phyloP scores from a whole-genome alignment of 1,140 invertebrate genomes.

The Zelostemma sp. region DNA sequence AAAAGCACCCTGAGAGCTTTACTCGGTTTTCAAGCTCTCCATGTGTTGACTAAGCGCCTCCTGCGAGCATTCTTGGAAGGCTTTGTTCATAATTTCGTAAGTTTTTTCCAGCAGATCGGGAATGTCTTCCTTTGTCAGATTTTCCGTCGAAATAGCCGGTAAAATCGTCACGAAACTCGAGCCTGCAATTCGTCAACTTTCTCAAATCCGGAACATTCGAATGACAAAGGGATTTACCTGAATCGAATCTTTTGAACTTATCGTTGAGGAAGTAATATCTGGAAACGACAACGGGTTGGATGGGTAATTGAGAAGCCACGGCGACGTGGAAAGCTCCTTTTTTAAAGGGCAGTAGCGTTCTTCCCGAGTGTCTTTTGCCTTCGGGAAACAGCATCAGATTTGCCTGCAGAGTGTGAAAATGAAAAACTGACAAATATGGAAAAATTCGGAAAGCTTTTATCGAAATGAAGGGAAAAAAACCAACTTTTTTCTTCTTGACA shows the following conservation, averaged over 20 bases:
- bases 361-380: conserved; percentile 78
- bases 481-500: conserved; percentile 71
- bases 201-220: too few relatives aligned
- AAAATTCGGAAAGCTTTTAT: too few relatives aligned
- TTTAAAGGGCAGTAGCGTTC: conserved; percentile 83
- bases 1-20: too few relatives aligned
- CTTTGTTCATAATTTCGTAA: conserved; percentile 76
- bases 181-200: conserved; percentile 63
- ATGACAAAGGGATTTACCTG: conserved; percentile 77
- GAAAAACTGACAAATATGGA: conserved; percentile 50
- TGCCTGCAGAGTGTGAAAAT: conserved; percentile 73
- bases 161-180: conserved; percentile 79
- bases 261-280: conserved; percentile 87
- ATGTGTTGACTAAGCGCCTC: conserved; percentile 64
- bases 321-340: conserved; percentile 96
- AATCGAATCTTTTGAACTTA: conserved; percentile 79
- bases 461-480: neutral
- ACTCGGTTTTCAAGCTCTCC: conserved; percentile 46
- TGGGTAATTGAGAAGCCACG: conserved; percentile 83
- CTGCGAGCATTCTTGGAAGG: conserved; percentile 72
- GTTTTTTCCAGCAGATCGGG: conserved; percentile 76
- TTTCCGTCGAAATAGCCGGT: conserved; percentile 77
- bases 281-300: conserved; percentile 91
- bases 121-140: conserved; percentile 75
- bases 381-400: conserved; percentile 85